phyloP scores from a whole-genome alignment of 1,140 invertebrate species.

The Macrocentrus cingulum region DNA sequence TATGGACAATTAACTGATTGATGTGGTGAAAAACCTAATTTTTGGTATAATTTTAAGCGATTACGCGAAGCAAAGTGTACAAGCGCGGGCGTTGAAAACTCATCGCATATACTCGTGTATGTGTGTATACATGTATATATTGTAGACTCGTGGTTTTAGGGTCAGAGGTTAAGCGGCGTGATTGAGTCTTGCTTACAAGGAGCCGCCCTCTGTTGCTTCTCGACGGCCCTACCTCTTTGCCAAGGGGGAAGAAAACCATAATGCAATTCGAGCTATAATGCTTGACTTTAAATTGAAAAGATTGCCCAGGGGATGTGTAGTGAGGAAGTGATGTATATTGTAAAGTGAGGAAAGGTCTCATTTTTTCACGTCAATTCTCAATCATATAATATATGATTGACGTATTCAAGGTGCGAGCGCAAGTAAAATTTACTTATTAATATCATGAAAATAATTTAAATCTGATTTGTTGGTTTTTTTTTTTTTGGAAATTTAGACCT shows the following conservation, averaged over 20 bases:
- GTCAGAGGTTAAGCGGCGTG: conserved; percentile 59
- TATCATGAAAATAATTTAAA: no score
- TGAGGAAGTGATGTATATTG: conserved; percentile 42
- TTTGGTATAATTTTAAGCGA: no score
- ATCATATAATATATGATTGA: neutral
- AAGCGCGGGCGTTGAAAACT: neutral
- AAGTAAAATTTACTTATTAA: no score
- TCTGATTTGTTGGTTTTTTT: neutral
- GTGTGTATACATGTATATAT: conserved; percentile 23
- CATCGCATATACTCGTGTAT: neutral
- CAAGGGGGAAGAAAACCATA: conserved; percentile 48
- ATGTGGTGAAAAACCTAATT: no score
- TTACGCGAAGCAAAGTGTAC: no score
- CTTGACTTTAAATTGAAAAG: conserved; percentile 62
- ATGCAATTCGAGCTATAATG: conserved; percentile 60
- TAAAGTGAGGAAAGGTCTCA: neutral
- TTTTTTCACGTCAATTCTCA: no score
- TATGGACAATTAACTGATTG: no score
- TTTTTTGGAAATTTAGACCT: no score
- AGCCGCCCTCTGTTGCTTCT: conserved; percentile 51
- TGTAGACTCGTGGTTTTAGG: conserved; percentile 35
- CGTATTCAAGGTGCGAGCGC: neutral
- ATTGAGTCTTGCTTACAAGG: conserved; percentile 59
- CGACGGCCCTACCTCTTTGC: conserved; percentile 40
- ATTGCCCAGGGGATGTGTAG: conserved; percentile 57